Evolutionary conservation across 2,113 vertebrate species (phyloP), one percentile per base, ranked within the genome.

Genomic region (Athene cunicularia): DNA sequence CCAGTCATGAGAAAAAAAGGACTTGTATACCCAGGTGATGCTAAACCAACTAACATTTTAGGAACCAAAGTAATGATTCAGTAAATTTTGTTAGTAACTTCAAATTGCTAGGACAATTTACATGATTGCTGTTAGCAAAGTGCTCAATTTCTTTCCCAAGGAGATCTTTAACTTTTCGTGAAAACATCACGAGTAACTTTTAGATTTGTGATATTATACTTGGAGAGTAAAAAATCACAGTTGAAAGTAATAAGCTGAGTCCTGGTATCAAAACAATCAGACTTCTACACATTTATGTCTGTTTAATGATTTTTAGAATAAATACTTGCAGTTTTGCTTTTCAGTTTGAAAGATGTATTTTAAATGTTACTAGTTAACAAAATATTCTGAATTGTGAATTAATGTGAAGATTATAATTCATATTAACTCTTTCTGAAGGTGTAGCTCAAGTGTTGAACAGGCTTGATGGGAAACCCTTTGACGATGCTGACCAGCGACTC

Each of bases 401-500:
- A 74, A 45, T 41, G 12, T 77, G 23, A 64, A 86, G 60, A 84
- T 91, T 47, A 32, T 92, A 70, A 88, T 89, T 52, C 41, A 24
- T 83, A 37, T 88, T 85, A 86, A 91, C 41, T 97, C 80, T 96
- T 95, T 96, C 77, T 93, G 75, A 97, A 99, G 99, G 99, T 70
- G 99, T 99, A 41, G 99, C 99, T 95, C 99, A 99, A 97, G 99
- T 99, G 83, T 97, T 99, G 96, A 99, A 99, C 91, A 98, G 99
- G 75, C 98, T 99, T 8, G 99, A 99, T 95, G 99, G 99, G 70
- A 99, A 99, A 97, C 99, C 99, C 26, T 99, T 99, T 81, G 99
- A 99, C 28, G 99, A 99, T 80, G 99, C 99, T 33, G 99, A 99
- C 97, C 99, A 99, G 97, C 98, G 99, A 95, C 98, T 99, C 52